Evolutionary conservation across 1,140 invertebrate genomes (phyloP), one percentile per base, ranked within the genome.

Genomic region (Archivesica marissinica): DNA sequence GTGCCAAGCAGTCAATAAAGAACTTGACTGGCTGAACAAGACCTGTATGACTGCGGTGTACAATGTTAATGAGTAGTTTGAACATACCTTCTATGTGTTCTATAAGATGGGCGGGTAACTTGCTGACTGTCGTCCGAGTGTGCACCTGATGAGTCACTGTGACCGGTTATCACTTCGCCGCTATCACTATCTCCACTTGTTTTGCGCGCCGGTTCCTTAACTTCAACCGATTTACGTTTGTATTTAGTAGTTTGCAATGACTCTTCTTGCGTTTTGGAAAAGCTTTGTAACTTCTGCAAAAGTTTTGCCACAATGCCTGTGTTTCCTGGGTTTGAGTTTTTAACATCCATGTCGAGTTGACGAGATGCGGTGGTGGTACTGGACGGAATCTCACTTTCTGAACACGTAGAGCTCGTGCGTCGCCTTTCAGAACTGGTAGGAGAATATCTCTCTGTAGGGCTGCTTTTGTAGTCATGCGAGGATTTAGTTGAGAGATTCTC

Each of bases 41-140:
- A n/a, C n/a, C n/a, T n/a, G n/a, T n/a, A n/a, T n/a, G n/a, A n/a
- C n/a, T n/a, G n/a, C n/a, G n/a, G n/a, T n/a, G n/a, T n/a, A n/a
- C n/a, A n/a, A n/a, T n/a, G n/a, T n/a, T n/a, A n/a, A n/a, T n/a
- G n/a, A n/a, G n/a, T n/a, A n/a, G n/a, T n/a, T n/a, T n/a, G n/a
- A 20, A 74, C 47, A 54, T 81, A 90, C 89, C 89, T 90, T 66
- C 87, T 76, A 47, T 90, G 89, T 9, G 79, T 88, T 30, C 86
- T 56, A 38, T 85, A 72, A 1, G 79, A 61, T 15, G 76, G 72
- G 28, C 82, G 44, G 0, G 44, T 44, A 13, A 64, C 35, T 17
- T 80, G 76, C 47, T 86, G 81, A 70, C 75, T 88, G 64, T 90
- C 89, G 64, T 90, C 89, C 30, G 87, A 89, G 59, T 90, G 89